Conservation (phyloP, 1,140 invertebrate genomes). For the Atta texana region DNA sequence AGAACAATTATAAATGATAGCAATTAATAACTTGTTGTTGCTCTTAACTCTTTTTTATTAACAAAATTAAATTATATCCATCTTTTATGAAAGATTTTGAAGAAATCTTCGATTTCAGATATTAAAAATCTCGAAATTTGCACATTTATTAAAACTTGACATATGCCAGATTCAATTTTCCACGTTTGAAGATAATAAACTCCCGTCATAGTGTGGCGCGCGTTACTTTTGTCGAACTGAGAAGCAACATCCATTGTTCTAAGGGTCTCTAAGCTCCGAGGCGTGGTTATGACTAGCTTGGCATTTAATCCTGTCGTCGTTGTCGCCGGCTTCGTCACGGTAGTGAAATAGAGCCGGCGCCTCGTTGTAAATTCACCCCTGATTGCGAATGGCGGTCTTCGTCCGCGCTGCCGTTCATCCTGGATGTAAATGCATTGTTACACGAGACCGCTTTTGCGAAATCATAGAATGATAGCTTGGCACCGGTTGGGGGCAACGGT, state of each 20-base stretch:
- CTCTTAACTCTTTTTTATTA: no score
- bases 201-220: neutral
- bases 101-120: neutral
- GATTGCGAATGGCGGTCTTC: constrained; percentile 70
- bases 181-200: constrained; percentile 33
- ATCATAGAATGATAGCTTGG: constrained; percentile 63
- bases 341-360: constrained; percentile 67
- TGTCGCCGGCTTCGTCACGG: constrained; percentile 65
- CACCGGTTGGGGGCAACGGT: constrained; percentile 44
- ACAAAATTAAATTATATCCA: neutral
- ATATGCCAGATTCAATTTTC: constrained; percentile 23
- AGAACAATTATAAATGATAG: no score
- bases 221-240: constrained; percentile 52
- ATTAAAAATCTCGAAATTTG: neutral
- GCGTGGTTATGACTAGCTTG: constrained; percentile 66
- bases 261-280: constrained; percentile 62
- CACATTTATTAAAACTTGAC: neutral
- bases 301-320: constrained; percentile 68
- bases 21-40: no score
- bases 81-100: neutral
- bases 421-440: constrained; percentile 69
- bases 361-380: constrained; percentile 67
- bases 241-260: constrained; percentile 62
- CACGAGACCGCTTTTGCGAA: constrained; percentile 72
- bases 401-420: constrained; percentile 45